Evolutionary conservation across 37 sponge, comb jelly and placozoan genomes (phyloP), one percentile per base, ranked within the genome.

Genomic region (Beroe forskalii): DNA sequence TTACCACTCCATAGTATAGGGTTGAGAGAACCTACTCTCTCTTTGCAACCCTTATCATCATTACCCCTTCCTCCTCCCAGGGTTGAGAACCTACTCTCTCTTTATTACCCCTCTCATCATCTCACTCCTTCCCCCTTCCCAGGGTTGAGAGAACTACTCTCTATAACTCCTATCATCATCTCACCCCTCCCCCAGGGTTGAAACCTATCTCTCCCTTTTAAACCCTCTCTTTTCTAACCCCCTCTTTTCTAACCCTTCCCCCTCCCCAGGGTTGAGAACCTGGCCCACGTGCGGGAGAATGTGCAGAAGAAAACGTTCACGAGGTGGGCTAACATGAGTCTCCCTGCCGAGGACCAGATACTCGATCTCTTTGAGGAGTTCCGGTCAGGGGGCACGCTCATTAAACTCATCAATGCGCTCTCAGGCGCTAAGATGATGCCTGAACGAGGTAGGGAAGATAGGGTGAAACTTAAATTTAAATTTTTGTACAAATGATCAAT

Each of bases 291-390:
- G 27, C 44, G 86, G 40, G 86, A 80, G 48, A 80, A 43, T 20
- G 86, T 80, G 27, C 86, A 80, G 48, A 41, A 44, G 86, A 80
- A 80, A 25, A 80, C 86, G 38, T 80, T 80, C 55, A 80, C 86
- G 0, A 41, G 86, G 30, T 80, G 86, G 86, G 86, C 55, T 6
- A 80, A 80, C 55, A 41, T 80, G 55, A 44, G 55, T 27, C 86
- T 80, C n/a, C 1, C 28, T 38, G n/a, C 37, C 8, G 48, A 80
- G 4, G 30, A 80, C 17, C n/a, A 80, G 48, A 44, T 80, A 25
- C 14, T 12, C 8, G 86, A 80, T 24, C 27, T 80, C 48, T 80
- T 80, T 43, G 55, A 80, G 48, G 86, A 80, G 22, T 24, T 80
- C 4, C 40, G 42, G 31, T 44, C 86, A 22, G 86, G 86, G 3